Conservation (phyloP, 2,888 invertebrate species). For the Erebia aethiops region DNA sequence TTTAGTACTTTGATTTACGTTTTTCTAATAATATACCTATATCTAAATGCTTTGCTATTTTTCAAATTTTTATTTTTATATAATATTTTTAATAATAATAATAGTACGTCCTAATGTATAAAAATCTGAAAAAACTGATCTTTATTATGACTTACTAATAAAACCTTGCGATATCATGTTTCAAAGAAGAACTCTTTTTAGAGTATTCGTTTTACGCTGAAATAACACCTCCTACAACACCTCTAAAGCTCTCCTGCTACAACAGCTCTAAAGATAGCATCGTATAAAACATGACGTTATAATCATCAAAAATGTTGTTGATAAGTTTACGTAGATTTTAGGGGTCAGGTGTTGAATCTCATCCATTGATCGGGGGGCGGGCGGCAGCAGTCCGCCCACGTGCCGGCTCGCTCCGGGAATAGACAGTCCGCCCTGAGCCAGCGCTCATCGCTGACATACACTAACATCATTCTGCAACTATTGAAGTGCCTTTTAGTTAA, state of each 20-base stretch:
- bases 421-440: conserved; percentile 74
- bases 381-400: conserved; percentile 65
- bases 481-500: conserved; percentile 29
- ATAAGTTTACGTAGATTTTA: conserved; percentile 40
- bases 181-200: too few relatives aligned
- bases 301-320: conserved; percentile 1
- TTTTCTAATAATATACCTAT: too few relatives aligned
- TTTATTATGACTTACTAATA: too few relatives aligned
- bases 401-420: conserved; percentile 75
- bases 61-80: too few relatives aligned
- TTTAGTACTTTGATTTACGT: too few relatives aligned
- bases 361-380: conserved; percentile 75
- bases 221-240: too few relatives aligned
- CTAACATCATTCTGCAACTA: neutral
- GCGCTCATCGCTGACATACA: conserved; percentile 55
- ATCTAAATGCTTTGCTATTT: too few relatives aligned
- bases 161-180: too few relatives aligned
- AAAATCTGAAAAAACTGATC: too few relatives aligned
- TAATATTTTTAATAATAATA: too few relatives aligned
- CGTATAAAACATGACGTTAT: neutral
- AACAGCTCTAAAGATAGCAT: neutral
- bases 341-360: conserved; percentile 67
- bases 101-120: too few relatives aligned
- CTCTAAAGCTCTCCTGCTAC: neutral
- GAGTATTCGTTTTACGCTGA: too few relatives aligned